phyloP scores from a whole-genome alignment of 2,113 vertebrate species.

The Ageneiosus marmoratus region DNA sequence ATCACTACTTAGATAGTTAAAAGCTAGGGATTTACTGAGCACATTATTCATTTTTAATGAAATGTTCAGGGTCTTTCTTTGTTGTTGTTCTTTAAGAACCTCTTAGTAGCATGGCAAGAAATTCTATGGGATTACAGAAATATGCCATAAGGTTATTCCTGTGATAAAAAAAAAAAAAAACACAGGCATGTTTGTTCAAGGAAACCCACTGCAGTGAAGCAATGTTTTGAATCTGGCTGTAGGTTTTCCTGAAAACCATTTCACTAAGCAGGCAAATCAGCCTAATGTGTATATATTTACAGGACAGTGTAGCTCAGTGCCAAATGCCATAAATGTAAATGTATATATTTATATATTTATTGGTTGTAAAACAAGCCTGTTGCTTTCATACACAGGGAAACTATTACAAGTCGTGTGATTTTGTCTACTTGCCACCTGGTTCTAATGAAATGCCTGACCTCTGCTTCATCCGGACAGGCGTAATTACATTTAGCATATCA shows the following conservation, averaged over 20 bases:
- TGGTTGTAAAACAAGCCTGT: not conserved
- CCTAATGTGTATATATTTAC: too few species aligned
- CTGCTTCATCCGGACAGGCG: conserved; percentile 35
- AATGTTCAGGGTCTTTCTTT: not conserved
- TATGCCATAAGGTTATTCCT: conserved; percentile 1
- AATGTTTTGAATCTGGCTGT: conserved; percentile 8
- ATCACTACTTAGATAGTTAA: not conserved
- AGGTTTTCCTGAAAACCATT: conserved; percentile 5
- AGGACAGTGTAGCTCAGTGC: too few species aligned
- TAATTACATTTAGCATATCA: conserved; percentile 49
- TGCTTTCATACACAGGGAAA: conserved; percentile 14
- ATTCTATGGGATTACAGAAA: not conserved
- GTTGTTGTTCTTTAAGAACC: not conserved
- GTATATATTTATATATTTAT: conserved; percentile 12
- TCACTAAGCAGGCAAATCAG: conserved; percentile 20
- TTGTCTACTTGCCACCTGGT: conserved; percentile 46
- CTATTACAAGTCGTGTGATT: conserved; percentile 25
- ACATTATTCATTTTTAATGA: not conserved
- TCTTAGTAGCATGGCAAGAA: not conserved
- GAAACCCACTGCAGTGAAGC: not conserved
- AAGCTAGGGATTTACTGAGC: not conserved
- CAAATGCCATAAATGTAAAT: too few species aligned
- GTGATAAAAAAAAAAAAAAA: conserved; percentile 5
- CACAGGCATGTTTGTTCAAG: not conserved
- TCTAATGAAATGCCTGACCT: conserved; percentile 53